A percentile compares a stretch with the other conserved stretches of the same genome.
These are phyloP conservation scores for Gobius niger DNA, from an alignment of 2,113 vertebrate genomes.

Conservation along the genomic window DNA sequence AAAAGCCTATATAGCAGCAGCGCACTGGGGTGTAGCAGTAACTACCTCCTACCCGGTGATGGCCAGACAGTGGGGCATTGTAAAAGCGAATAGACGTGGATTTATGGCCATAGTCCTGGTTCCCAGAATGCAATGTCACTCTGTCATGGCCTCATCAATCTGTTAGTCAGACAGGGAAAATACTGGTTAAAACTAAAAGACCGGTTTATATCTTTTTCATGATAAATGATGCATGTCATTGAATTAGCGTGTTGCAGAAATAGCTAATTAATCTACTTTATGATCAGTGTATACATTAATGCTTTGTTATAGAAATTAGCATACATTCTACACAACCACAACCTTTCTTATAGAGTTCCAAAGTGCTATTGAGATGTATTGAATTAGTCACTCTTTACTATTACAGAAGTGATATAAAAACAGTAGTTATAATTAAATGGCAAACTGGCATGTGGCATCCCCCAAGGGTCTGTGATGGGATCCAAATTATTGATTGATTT, in stretches of 20 bases:
- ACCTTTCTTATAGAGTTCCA: no score
- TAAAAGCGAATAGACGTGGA: conserved; percentile 65
- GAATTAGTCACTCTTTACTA: no score
- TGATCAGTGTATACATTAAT: no score
- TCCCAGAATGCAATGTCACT: conserved; percentile 76
- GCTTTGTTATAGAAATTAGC: no score
- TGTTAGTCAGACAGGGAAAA: conserved; percentile 37
- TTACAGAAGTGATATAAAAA: no score
- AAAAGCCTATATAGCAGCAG: conserved; percentile 30
- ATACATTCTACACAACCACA: no score
- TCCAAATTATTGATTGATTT: no score
- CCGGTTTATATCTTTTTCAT: conserved; percentile 27
- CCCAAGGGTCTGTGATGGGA: no score
- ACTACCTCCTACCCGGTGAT: conserved; percentile 61
- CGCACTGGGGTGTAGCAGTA: conserved; percentile 58
- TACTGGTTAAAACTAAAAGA: conserved; percentile 31
- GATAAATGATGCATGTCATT: not conserved
- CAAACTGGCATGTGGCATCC: no score
- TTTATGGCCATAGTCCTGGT: conserved; percentile 67
- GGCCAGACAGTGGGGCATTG: conserved; percentile 72
- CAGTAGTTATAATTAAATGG: no score
- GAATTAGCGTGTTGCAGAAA: not conserved
- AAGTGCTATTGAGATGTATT: no score
- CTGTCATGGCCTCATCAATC: conserved; percentile 67
- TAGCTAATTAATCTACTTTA: not conserved